Percentiles rank a stretch among this genome's conserved stretches.
Conservation (phyloP, 2,113 vertebrate species). For the Mesoclemmys tuberculata region DNA sequence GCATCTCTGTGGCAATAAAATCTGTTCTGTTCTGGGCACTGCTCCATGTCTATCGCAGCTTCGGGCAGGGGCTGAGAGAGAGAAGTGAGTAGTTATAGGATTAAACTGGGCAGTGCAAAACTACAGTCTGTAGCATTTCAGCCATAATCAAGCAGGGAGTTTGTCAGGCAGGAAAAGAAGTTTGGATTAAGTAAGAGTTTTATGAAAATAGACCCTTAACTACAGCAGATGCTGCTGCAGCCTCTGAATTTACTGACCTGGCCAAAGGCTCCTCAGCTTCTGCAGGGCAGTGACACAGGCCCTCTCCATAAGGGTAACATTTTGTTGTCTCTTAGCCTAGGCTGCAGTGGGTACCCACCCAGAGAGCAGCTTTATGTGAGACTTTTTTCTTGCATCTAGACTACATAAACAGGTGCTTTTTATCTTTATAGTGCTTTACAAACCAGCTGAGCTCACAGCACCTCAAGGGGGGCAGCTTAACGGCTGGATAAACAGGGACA, state of each 20-base stretch:
- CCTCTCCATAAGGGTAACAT: background rate
- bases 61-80: constrained; percentile 85
- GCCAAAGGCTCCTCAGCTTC: background rate
- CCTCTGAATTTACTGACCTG: background rate
- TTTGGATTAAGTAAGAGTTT: background rate
- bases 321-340: background rate
- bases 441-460: background rate
- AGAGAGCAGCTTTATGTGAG: background rate
- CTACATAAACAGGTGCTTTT: accelerated
- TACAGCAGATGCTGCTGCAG: background rate
- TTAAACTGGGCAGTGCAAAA: background rate
- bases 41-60: constrained; percentile 80
- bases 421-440: background rate
- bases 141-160: background rate
- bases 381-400: background rate
- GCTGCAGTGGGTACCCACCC: background rate
- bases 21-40: constrained; percentile 81
- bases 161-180: background rate
- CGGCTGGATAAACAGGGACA: background rate
- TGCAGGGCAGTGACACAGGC: accelerated
- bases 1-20: constrained; percentile 85
- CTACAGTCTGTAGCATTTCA: background rate
- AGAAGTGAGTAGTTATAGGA: constrained; percentile 79
- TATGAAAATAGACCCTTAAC: background rate
- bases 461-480: background rate